phyloP scores from a whole-genome alignment of 2,113 vertebrate genomes.

The Oenanthe melanoleuca region DNA sequence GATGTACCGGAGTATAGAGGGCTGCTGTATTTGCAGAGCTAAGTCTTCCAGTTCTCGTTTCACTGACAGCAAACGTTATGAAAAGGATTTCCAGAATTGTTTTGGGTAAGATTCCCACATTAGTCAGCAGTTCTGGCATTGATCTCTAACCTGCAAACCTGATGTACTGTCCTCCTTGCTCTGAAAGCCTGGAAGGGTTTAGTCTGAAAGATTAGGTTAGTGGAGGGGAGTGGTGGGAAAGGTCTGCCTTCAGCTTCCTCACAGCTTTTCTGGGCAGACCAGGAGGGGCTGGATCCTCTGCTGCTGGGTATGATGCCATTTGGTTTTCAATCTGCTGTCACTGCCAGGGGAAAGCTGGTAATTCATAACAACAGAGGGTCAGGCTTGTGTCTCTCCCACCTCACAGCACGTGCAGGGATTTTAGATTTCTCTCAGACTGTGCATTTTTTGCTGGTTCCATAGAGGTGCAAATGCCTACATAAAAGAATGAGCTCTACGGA shows the following conservation, averaged over 20 bases:
- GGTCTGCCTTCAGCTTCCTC: neutral
- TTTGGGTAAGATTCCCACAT: constrained; percentile 86
- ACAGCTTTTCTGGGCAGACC: neutral
- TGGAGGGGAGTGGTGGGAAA: neutral
- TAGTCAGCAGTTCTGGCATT: neutral
- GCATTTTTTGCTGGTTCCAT: neutral
- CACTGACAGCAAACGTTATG: constrained; percentile 98
- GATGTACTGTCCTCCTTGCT: neutral
- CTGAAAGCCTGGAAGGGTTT: neutral
- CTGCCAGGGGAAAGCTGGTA: neutral
- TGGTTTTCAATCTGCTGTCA: neutral
- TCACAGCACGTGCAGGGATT: neutral
- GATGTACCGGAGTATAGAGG: constrained; percentile 98
- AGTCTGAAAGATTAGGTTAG: neutral
- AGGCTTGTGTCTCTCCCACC: fast-evolving
- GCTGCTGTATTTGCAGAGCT: constrained; percentile 98
- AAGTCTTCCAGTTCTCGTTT: constrained; percentile 99
- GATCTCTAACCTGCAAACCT: neutral
- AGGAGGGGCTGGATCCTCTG: neutral
- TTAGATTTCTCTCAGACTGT: neutral
- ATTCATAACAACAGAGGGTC: neutral
- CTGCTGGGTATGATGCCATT: fast-evolving
- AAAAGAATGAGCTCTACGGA: neutral
- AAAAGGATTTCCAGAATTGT: constrained; percentile 96
- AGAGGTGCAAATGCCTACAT: neutral